Evolutionary conservation across 2,797 vertebrate species (phyloP), one percentile per base, ranked within the genome.

Genomic region (Lutjanus argentimaculatus): DNA sequence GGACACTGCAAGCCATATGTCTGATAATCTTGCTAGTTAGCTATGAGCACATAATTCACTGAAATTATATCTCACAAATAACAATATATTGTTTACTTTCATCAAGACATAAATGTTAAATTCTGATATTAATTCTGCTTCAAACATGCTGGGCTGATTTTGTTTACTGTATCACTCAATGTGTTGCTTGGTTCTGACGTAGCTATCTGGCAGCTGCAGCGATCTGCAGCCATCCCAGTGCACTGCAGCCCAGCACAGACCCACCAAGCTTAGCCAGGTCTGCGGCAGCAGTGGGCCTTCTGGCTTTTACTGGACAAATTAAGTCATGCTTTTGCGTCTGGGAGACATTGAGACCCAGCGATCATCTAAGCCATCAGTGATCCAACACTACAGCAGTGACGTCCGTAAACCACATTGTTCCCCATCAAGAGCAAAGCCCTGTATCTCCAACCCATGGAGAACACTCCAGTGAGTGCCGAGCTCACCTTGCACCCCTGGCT

Each of bases 111-210:
- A 10, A 49, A 56, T 61, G 56, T 68, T 7, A 53, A 73, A 58
- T 75, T 79, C 21, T 69, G 9, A 72, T 77, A 22, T 45, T 45
- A 78, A 61, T 22, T 58, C 40, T 42, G 51, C 46, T 53, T 82
- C 56, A 75, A 80, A 80, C 42, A 65, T 62, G 67, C 55, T 3
- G 7, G 52, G 19, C 49, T 79, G 67, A 75, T 79, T 84, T 82
- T 89, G 71, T 85, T 91, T 85, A 85, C 77, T 48, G 55, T 75
- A 79, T 88, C 84, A 79, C 51, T 83, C 65, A 72, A 74, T 79
- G 48, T 70, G 49, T 65, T 84, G 49, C 58, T 76, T 68, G 64
- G 40, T 58, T 82, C 80, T 83, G 77, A 78, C 82, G 62, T 58
- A 76, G 77, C 57, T 52, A 53, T 82, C 77, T 71, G 85, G 86